Evolutionary conservation across 2,888 invertebrate species (phyloP).

Genomic region (Troilus luridus): DNA sequence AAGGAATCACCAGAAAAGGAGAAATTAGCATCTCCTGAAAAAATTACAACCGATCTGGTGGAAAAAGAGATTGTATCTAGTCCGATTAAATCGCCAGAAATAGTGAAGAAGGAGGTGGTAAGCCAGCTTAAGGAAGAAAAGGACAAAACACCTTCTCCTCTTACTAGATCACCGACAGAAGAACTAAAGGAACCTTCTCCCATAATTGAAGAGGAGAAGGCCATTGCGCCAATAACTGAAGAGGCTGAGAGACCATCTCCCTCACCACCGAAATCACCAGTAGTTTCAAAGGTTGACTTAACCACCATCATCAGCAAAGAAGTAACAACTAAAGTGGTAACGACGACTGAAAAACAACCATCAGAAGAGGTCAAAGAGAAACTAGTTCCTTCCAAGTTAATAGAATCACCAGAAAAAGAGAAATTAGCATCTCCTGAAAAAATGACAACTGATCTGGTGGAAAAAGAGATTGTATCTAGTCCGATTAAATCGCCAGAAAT

Average conservation of each 20-base stretch:
- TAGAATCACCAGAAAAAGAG: too few species aligned
- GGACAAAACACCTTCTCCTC: not conserved
- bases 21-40: not conserved
- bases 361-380: too few species aligned
- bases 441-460: too few species aligned
- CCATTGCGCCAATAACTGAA: slow-evolving; percentile 64
- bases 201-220: slow-evolving; percentile 62
- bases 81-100: not conserved
- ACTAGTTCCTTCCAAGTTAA: too few species aligned
- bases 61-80: not conserved
- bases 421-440: too few species aligned
- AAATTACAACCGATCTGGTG: not conserved
- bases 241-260: not conserved
- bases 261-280: not conserved
- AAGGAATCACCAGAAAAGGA: not conserved
- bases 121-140: not conserved
- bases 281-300: too few species aligned
- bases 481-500: too few species aligned
- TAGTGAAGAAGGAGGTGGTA: not conserved
- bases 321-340: too few species aligned
- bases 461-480: too few species aligned
- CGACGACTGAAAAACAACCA: too few species aligned
- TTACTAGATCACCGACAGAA: not conserved
- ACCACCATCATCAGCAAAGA: too few species aligned
- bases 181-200: not conserved